Evolutionary conservation across 1,140 invertebrate genomes (phyloP), one percentile per base, ranked within the genome.

Genomic region (Cryptotermes secundus): DNA sequence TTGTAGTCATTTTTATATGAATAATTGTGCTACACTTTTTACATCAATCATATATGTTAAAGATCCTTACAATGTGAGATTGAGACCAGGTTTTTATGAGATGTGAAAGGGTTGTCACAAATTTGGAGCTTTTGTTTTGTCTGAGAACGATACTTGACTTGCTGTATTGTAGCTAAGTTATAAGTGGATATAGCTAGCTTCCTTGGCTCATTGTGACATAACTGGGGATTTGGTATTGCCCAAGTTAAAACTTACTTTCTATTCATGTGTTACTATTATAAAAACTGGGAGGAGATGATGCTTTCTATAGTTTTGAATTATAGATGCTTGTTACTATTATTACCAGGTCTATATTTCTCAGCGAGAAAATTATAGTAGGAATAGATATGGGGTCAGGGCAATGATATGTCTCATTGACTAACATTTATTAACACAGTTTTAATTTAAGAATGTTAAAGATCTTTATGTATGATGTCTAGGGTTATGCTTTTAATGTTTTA

Each of bases 401-500:
- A 14, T n/a, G 59, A 72, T 2, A 72, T 31, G 7, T 72, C n/a
- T n/a, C 7, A 14, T 72, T n/a, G n/a, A n/a, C 59, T 72, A 72
- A 72, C 59, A 31, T 72, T 72, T 72, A 31, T 72, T 72, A 31
- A 72, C 45, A 22, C n/a, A 72, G 59, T n/a, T 72, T 72, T 72
- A 72, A 31, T 72, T 26, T 72, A 72, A 31, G 59, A 26, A 72
- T 26, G 59, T 72, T 72, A 72, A 72, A 72, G 31, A 72, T 72
- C 59, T 72, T 72, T 72, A 31, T 72, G 59, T 59, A 72, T 72
- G 31, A 72, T 72, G 1, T 6, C 26, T 72, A 14, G 26, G 59
- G 26, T 72, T 72, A 72, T 72, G 59, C 59, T 31, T 72, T 72
- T n/a, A 72, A 72, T n/a, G 31, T 72, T 72, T 72, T 72, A 72